phyloP scores from a whole-genome alignment of 1,140 invertebrate species.

The Leptoteleia sp. region DNA sequence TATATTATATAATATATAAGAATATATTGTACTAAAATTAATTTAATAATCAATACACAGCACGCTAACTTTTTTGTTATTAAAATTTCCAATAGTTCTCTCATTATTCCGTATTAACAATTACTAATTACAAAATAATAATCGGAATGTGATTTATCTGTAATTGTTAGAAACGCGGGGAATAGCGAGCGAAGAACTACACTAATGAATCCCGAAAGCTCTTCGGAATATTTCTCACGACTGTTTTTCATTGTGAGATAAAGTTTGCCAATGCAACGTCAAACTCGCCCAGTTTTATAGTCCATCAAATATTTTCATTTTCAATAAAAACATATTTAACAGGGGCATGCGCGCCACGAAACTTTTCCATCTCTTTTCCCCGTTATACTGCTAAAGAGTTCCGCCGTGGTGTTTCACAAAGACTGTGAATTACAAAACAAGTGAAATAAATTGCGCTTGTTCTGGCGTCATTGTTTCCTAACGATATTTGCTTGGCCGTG shows the following conservation, averaged over 20 bases:
- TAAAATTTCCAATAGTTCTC: too few species aligned
- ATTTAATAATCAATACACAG: too few species aligned
- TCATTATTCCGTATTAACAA: neutral
- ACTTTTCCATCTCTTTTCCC: conserved; percentile 14
- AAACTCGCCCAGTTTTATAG: neutral
- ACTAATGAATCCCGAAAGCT: conserved; percentile 18
- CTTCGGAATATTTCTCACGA: neutral
- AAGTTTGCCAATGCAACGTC: neutral
- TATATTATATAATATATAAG: too few species aligned
- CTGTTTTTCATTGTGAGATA: neutral
- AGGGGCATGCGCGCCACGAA: neutral
- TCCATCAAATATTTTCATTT: conserved; percentile 12
- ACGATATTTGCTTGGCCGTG: conserved; percentile 9
- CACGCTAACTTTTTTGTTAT: too few species aligned
- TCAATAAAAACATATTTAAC: conserved; percentile 14
- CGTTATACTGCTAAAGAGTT: conserved; percentile 4
- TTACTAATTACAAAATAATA: neutral
- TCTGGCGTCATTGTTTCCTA: conserved; percentile 5
- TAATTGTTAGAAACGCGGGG: neutral
- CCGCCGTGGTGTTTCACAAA: conserved; percentile 2
- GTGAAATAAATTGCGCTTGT: conserved; percentile 36
- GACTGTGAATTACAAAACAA: conserved; percentile 22
- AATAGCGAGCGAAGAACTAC: neutral
- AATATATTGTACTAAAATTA: too few species aligned
- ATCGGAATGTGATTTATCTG: neutral